Evolutionary conservation across 2,113 vertebrate genomes (phyloP).

Genomic region (Manacus vitellinus): DNA sequence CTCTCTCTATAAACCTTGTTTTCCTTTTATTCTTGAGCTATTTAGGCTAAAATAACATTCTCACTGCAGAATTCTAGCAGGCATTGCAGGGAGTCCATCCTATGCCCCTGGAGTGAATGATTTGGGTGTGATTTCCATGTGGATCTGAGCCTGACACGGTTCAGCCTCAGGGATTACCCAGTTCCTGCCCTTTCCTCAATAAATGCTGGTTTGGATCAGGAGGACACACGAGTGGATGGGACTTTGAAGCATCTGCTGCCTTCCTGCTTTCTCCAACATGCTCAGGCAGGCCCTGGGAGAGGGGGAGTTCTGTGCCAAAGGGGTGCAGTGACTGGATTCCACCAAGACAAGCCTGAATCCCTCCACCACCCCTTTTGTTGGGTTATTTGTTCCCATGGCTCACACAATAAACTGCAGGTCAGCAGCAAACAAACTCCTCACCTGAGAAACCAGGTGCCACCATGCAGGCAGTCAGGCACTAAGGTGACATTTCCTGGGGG

Average conservation of each 20-base stretch:
- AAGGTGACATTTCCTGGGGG: background rate
- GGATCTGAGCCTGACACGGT: background rate
- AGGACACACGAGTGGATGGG: background rate
- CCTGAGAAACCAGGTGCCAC: background rate
- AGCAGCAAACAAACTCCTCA: conserved; percentile 21
- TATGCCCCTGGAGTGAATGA: background rate
- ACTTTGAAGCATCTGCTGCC: background rate
- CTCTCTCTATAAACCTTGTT: background rate
- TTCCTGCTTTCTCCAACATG: conserved; percentile 43
- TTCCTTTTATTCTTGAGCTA: background rate
- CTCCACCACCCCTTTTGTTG: background rate
- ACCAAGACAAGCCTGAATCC: conserved; percentile 20
- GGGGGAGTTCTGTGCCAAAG: conserved; percentile 1
- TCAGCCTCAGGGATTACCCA: background rate
- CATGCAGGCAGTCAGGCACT: background rate
- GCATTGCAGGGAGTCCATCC: background rate
- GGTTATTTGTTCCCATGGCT: background rate
- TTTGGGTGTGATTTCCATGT: background rate
- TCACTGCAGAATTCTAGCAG: background rate
- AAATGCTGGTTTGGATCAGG: background rate
- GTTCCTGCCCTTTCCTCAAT: background rate
- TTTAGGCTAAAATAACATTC: background rate
- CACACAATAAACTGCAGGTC: background rate
- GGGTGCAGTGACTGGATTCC: conserved; percentile 34
- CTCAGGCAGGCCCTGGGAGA: conserved; percentile 60